Evolutionary conservation across 2,888 invertebrate genomes (phyloP).

Genomic region (Yponomeuta sedellus): DNA sequence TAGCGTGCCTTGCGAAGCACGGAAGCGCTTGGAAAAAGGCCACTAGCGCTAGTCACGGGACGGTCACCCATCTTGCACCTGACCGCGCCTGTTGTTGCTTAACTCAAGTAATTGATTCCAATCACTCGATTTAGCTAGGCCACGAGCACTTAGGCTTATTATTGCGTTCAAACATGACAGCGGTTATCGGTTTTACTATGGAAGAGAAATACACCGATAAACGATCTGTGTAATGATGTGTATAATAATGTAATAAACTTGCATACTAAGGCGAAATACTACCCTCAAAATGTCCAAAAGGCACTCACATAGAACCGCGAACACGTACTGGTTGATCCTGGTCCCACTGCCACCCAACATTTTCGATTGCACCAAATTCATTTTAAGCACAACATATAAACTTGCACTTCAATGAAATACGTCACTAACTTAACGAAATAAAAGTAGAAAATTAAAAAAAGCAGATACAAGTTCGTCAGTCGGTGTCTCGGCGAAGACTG

Average conservation of each 20-base stretch:
- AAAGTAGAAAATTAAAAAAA: neutral
- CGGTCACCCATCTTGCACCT: too few relatives aligned
- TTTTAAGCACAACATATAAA: constrained; percentile 27
- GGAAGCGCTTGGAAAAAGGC: too few relatives aligned
- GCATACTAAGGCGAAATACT: neutral
- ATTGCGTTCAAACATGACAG: too few relatives aligned
- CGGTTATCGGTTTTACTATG: neutral
- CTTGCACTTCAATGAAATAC: neutral
- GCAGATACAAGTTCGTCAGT: neutral
- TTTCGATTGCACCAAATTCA: constrained; percentile 61
- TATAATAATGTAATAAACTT: neutral
- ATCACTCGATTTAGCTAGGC: too few relatives aligned
- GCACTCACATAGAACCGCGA: constrained; percentile 62
- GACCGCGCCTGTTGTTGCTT: too few relatives aligned
- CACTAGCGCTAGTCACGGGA: too few relatives aligned
- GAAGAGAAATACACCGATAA: neutral
- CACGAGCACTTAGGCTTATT: too few relatives aligned
- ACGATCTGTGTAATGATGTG: neutral
- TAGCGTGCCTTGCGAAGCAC: too few relatives aligned
- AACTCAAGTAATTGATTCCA: too few relatives aligned
- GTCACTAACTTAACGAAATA: neutral
- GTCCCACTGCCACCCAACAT: constrained; percentile 59
- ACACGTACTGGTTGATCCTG: constrained; percentile 63
- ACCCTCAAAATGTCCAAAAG: neutral
- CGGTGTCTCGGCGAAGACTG: neutral